Percentiles rank a stretch among this genome's conserved stretches.
These are phyloP conservation scores for Stomatorhinus ivindoensis DNA, from an alignment of 2,113 vertebrate species.

Conservation along the genomic window DNA sequence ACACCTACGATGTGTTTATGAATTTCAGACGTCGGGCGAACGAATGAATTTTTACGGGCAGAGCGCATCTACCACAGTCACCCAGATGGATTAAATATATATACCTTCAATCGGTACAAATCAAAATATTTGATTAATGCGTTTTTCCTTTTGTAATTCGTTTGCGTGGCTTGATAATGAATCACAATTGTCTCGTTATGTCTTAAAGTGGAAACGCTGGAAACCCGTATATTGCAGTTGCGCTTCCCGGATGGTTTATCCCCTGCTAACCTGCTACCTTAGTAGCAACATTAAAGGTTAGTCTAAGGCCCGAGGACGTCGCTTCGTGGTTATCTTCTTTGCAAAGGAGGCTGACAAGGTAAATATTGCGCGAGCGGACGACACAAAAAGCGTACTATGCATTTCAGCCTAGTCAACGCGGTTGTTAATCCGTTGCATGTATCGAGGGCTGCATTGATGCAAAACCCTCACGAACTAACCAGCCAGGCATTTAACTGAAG, in stretches of 20 bases:
- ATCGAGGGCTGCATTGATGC: not conserved
- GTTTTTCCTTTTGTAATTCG: slow-evolving; percentile 3
- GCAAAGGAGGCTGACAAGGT: slow-evolving; percentile 19
- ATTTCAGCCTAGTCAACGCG: not conserved
- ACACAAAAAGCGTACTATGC: not conserved
- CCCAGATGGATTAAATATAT: slow-evolving; percentile 5
- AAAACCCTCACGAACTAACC: not conserved
- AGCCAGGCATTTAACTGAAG: slow-evolving; percentile 5
- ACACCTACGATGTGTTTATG: slow-evolving; percentile 53
- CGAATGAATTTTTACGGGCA: slow-evolving; percentile 32
- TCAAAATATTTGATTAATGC: not conserved
- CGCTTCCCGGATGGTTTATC: slow-evolving; percentile 39
- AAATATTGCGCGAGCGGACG: not conserved
- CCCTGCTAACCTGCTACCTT: slow-evolving; percentile 19
- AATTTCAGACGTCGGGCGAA: slow-evolving; percentile 51
- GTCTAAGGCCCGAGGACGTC: slow-evolving; percentile 18
- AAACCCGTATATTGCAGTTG: slow-evolving; percentile 33
- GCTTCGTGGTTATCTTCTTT: not conserved
- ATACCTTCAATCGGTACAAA: not conserved
- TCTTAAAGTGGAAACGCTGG: not conserved
- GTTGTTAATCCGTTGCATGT: not conserved
- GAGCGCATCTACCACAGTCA: not conserved
- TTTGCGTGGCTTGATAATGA: not conserved
- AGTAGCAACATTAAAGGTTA: slow-evolving; percentile 7
- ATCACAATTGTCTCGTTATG: slow-evolving; percentile 12